These are phyloP conservation scores for Pygoscelis adeliae DNA, from an alignment of 2,113 vertebrate species.

Conservation along the genomic window DNA sequence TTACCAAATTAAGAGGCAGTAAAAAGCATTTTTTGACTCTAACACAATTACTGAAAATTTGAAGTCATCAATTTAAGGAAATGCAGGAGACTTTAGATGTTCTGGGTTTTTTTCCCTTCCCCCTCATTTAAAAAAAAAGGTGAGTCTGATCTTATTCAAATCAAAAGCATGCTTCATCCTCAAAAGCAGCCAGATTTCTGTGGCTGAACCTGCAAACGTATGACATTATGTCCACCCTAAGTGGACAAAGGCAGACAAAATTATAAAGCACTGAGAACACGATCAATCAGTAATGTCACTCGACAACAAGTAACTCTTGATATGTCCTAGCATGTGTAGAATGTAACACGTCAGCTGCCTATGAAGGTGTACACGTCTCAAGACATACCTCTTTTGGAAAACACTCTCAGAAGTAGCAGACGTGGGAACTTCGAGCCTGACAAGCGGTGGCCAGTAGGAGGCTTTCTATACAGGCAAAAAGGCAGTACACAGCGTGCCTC, in stretches of 20 bases:
- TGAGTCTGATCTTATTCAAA: not conserved
- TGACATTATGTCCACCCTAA: not conserved
- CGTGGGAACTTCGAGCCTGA: not conserved
- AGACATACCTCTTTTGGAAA: not conserved
- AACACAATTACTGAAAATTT: not conserved
- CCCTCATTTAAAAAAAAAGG: not conserved
- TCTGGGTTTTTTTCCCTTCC: not conserved
- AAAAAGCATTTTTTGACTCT: not conserved
- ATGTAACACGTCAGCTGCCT: not conserved
- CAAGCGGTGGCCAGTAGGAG: not conserved
- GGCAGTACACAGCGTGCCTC: not conserved
- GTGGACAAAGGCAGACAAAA: not conserved
- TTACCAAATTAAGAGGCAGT: not conserved
- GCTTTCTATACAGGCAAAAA: not conserved
- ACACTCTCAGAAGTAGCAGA: not conserved
- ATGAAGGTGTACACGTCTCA: not conserved
- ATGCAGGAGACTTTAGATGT: not conserved
- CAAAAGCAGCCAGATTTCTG: not conserved
- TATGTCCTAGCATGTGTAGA: not conserved
- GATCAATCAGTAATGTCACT: not conserved
- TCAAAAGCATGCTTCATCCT: not conserved
- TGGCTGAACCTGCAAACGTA: not conserved
- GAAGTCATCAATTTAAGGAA: not conserved
- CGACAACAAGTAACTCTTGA: not conserved
- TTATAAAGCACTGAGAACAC: not conserved